phyloP scores from a whole-genome alignment of 2,888 invertebrate genomes.

The Yponomeuta cagnagella region DNA sequence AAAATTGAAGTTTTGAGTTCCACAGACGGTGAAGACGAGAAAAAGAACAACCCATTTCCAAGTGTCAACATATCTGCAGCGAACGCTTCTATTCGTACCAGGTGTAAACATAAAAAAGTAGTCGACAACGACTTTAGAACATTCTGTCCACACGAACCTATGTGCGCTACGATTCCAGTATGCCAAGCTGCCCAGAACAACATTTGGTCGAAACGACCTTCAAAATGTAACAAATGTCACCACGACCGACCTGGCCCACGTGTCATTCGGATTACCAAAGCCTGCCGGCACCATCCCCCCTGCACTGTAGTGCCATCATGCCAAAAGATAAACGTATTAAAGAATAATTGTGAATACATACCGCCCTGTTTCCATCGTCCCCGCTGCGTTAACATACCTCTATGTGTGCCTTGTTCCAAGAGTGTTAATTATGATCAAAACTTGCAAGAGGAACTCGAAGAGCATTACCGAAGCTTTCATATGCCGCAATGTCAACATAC shows the following conservation, averaged over 20 bases:
- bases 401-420: constrained; percentile 55
- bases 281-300: constrained; percentile 63
- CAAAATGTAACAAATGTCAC: background rate
- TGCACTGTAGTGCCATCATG: constrained; percentile 65
- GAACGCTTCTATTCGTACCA: background rate
- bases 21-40: constrained; percentile 43
- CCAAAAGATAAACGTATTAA: constrained; percentile 52
- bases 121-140: constrained; percentile 21
- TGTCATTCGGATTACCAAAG: constrained; percentile 57
- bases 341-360: constrained; percentile 57
- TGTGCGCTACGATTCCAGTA: constrained; percentile 52
- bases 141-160: constrained; percentile 45
- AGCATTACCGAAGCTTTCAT: constrained; percentile 25
- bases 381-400: constrained; percentile 59
- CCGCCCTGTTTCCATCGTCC: constrained; percentile 60
- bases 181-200: constrained; percentile 43
- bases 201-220: constrained; percentile 25
- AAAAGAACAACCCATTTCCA: background rate
- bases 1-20: constrained; percentile 41
- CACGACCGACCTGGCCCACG: constrained; percentile 16
- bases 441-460: background rate
- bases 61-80: background rate
- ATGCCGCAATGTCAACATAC: constrained; percentile 28
- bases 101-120: constrained; percentile 18
- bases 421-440: constrained; percentile 32